Conservation (phyloP, 2,888 invertebrate species). For the Hypercompe scribonia region DNA sequence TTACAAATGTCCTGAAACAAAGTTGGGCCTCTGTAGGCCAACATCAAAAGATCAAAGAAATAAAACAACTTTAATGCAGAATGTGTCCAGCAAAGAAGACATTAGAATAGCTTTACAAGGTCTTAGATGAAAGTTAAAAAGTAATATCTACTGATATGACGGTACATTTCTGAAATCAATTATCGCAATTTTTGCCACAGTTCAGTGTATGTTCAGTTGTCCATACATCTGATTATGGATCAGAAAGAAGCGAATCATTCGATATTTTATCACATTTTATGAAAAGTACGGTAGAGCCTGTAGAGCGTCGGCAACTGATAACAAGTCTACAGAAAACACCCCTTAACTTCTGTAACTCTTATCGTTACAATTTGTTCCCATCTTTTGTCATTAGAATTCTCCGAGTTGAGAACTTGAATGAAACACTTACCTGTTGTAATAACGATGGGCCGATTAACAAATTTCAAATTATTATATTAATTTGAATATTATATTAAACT, state of each 20-base stretch:
- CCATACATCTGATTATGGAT: background rate
- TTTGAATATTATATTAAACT: slow-evolving; percentile 36
- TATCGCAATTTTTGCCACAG: background rate
- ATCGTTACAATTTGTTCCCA: slow-evolving; percentile 73
- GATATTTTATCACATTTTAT: slow-evolving; percentile 41
- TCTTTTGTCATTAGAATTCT: slow-evolving; percentile 74
- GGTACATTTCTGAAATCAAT: background rate
- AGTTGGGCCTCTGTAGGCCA: background rate
- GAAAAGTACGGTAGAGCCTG: slow-evolving; percentile 26
- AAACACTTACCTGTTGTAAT: slow-evolving; percentile 54
- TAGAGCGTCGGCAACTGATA: slow-evolving; percentile 69
- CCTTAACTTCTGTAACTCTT: slow-evolving; percentile 70
- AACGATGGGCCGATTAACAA: slow-evolving; percentile 40
- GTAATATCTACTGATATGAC: too few relatives aligned
- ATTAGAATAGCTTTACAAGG: background rate
- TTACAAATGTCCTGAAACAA: too few relatives aligned
- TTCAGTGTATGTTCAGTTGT: background rate
- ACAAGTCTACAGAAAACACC: slow-evolving; percentile 78
- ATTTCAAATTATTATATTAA: slow-evolving; percentile 33
- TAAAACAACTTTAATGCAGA: too few relatives aligned
- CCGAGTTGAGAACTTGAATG: slow-evolving; percentile 67
- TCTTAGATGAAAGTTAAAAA: background rate
- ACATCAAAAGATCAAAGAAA: too few relatives aligned
- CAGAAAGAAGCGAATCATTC: slow-evolving; percentile 3
- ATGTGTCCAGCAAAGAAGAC: background rate